Evolutionary conservation across 64 coral and sea anemone genomes (phyloP), one percentile per base, ranked within the genome.

Genomic region (Stichodactyla helianthus): DNA sequence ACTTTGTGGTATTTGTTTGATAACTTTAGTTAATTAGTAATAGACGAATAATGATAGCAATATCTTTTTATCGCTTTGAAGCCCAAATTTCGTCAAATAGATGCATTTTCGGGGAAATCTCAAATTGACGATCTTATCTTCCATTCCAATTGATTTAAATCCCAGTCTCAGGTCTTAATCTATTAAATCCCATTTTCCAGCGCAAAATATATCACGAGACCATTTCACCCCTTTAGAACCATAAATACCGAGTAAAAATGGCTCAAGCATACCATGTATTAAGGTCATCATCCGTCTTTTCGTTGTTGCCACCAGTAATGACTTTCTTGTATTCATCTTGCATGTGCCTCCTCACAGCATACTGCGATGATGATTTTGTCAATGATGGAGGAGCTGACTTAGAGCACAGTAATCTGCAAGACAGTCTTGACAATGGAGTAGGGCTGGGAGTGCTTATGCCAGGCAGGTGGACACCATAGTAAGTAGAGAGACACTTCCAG

Each of bases 261-360:
- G 27, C 60, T 52, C n/a, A 18, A n/a, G 60, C 85, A 63, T 86
- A 93, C 95, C 95, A 98, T 25, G 92, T 87, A n/a, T 31, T 50
- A 15, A 80, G 20, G 0, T 92, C 86, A 20, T 84, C 71, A 20
- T 20, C 50, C 31, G 84, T 78, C 28, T 55, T 78, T 16, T 18
- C 5, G 4, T 52, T 12, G 52, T 83, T 64, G 0, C 23, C 35
- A 44, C 82, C 53, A 1, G 87, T 77, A 31, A 85, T 87, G 22
- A 81, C 93, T 55, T 84, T 89, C 77, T 77, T 93, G 25, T 92
- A 85, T 56, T 98, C 93, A 89, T 94, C 93, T 77, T 98, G 95
- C 95, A 98, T 98, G 87, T 98, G 95, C 18, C 95, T 89, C 81
- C 95, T 89, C 17, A 98, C 91, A 1, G 86, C 88, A 79, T 94